Conservation (phyloP, 2,888 invertebrate species). For the Artemia sp. region DNA sequence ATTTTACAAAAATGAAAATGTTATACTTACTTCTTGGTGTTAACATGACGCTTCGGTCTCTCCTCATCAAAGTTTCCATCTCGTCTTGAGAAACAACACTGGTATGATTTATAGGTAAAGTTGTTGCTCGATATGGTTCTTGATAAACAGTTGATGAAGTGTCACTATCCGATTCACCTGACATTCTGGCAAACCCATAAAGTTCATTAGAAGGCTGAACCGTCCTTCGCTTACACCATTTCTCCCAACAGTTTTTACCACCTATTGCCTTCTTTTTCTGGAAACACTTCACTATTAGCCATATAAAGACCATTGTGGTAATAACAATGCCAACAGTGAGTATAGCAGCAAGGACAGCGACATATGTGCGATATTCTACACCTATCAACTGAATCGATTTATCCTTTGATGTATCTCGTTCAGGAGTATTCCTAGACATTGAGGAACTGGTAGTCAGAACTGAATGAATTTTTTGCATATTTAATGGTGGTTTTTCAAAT, state of each 20-base stretch:
- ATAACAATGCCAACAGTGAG: neutral
- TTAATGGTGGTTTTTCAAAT: too few relatives aligned
- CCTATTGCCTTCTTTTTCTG: neutral
- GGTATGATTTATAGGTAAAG: neutral
- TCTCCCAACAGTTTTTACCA: neutral
- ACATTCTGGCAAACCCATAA: slow-evolving; percentile 7
- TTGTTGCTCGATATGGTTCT: slow-evolving; percentile 17
- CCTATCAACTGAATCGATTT: neutral
- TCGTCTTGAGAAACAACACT: neutral
- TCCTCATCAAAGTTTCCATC: neutral
- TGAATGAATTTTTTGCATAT: too few relatives aligned
- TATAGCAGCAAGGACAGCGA: neutral
- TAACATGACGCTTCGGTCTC: neutral
- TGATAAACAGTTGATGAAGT: slow-evolving; percentile 17
- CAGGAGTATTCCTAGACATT: too few relatives aligned
- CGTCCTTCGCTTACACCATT: slow-evolving; percentile 1
- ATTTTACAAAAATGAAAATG: too few relatives aligned
- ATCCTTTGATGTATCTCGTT: neutral
- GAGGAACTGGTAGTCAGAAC: too few relatives aligned
- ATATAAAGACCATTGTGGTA: neutral
- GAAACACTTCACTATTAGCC: slow-evolving; percentile 2
- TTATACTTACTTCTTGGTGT: slow-evolving; percentile 4
- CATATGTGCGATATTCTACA: neutral
- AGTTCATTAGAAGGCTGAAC: slow-evolving; percentile 12
- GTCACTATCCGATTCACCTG: slow-evolving; percentile 18